Base-by-base conservation (phyloP, 2,113 vertebrate species). In the Dendropsophus ebraccatus region DNA sequence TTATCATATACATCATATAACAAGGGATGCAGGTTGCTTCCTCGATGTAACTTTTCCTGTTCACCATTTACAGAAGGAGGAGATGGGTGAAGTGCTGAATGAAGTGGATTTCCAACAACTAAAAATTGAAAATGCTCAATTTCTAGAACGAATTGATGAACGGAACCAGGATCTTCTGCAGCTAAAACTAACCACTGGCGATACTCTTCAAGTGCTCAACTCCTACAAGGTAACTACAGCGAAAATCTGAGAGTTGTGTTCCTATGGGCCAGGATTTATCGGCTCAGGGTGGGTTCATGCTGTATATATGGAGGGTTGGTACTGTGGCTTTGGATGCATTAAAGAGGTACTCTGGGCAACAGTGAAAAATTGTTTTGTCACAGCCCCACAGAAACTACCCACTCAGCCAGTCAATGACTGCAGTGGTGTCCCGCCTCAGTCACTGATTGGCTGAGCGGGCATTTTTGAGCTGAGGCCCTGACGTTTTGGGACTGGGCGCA, bases 81-180 rank as follows among this genome's bases (percentile, higher is more conserved):
- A 94, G 87, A 91, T 91, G 85, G 92, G 91, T 0, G 93, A 95
- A 32, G 88, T 88, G 0, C 73, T 94, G 56, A 86, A 79, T 0
- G 91, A 92, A 0, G 90, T 94, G 1, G 93, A 91, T 76, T 93
- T 95, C 77, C 92, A 95, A 90, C 91, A 94, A 89, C 88, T 95
- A 84, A 93, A 94, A 89, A 93, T 94, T 0, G 91, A 92, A 90
- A 95, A 95, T 13, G 89, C 90, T 13, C 93, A 92, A 74, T 93
- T 89, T 80, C 60, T 91, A 82, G 89, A 94, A 83, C 87, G 86
- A 2, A 91, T 94, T n/a, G 92, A 92, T 75, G 79, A 91, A 9
- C 89, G 87, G 54, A 95, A 95, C 74, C 87, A 91, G 83, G 92
- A 94, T 8, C 84, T 95, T 81, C 88, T 92, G 73, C 88, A 90